Evolutionary conservation across 2,888 invertebrate species (phyloP).

Genomic region (Leucania comma): DNA sequence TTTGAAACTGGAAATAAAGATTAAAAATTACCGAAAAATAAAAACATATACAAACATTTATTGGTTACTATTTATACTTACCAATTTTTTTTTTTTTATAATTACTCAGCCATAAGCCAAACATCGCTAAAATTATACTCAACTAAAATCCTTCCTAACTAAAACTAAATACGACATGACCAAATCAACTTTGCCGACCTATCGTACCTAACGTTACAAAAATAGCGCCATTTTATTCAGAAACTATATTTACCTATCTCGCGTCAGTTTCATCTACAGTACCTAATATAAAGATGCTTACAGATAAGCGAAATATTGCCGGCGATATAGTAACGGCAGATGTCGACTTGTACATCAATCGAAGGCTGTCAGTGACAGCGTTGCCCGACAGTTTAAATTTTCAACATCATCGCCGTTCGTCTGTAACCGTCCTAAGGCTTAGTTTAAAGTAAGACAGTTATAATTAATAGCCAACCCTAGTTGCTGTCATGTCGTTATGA

Average conservation of each 20-base stretch:
- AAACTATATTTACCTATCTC: constrained; percentile 50
- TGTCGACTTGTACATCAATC: neutral
- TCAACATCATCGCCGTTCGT: constrained; percentile 10
- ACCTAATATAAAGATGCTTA: neutral
- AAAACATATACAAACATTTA: too few relatives aligned
- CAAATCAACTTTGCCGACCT: constrained; percentile 42
- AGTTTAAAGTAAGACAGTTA: constrained; percentile 69
- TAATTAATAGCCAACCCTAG: constrained; percentile 72
- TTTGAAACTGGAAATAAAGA: neutral
- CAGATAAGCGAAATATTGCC: constrained; percentile 13
- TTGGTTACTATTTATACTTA: too few relatives aligned
- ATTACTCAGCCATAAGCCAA: neutral
- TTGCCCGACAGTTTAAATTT: neutral
- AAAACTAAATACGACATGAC: constrained; percentile 42
- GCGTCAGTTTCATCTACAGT: constrained; percentile 41
- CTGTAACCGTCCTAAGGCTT: constrained; percentile 38
- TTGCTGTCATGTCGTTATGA: constrained; percentile 69
- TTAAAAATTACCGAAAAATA: too few relatives aligned
- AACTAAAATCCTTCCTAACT: constrained; percentile 34
- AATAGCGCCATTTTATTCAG: constrained; percentile 59
- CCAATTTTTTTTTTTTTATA: neutral
- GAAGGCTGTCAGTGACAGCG: neutral
- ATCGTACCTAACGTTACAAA: constrained; percentile 56
- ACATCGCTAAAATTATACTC: constrained; percentile 26
- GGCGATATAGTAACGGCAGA: neutral